Evolutionary conservation across 2,888 invertebrate species (phyloP).

Genomic region (Diploptera punctata): DNA sequence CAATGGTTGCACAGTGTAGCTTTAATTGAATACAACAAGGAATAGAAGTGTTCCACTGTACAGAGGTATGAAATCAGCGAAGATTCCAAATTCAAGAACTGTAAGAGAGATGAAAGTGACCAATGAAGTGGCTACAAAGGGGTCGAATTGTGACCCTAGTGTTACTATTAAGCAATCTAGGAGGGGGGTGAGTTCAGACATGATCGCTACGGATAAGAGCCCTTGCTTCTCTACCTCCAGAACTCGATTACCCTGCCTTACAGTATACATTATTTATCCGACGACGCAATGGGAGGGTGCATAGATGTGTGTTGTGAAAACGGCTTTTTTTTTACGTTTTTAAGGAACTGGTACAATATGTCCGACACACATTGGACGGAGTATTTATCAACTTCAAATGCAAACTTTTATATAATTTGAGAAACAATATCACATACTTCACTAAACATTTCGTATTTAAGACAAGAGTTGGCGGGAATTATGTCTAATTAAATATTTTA

Average conservation of each 20-base stretch:
- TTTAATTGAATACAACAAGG: neutral
- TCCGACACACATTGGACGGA: too few species aligned
- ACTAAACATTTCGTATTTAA: too few species aligned
- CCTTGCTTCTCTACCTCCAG: too few species aligned
- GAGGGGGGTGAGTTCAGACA: too few species aligned
- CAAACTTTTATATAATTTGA: too few species aligned
- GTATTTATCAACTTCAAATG: too few species aligned
- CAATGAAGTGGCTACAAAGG: neutral
- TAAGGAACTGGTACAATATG: neutral
- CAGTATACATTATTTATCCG: constrained; percentile 3
- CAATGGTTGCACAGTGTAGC: too few species aligned
- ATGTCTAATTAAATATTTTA: too few species aligned
- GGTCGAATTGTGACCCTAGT: neutral
- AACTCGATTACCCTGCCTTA: neutral
- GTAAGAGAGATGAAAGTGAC: neutral
- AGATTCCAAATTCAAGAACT: neutral
- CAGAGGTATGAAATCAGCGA: neutral
- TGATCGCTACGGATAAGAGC: neutral
- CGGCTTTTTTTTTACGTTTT: neutral
- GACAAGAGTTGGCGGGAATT: too few species aligned
- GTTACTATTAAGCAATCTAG: neutral
- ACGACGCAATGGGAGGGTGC: neutral
- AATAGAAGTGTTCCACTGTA: too few species aligned
- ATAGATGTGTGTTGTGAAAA: neutral
- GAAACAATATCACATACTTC: too few species aligned